These are phyloP conservation scores for Panzeria rudis DNA, from an alignment of 2,888 invertebrate genomes.

Conservation along the genomic window DNA sequence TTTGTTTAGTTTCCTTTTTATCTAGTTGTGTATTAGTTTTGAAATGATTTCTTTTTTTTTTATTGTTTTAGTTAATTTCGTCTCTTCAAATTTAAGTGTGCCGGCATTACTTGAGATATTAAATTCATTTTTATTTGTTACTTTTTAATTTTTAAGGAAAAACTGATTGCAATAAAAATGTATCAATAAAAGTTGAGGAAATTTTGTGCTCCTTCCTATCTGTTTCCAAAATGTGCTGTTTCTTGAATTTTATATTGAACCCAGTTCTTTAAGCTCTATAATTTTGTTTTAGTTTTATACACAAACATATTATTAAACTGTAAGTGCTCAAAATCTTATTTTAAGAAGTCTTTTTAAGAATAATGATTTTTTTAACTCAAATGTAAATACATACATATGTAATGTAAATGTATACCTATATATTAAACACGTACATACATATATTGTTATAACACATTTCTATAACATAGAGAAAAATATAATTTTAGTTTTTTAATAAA, in stretches of 20 bases:
- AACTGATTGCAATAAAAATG: neutral
- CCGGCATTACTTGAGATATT: conserved; percentile 1
- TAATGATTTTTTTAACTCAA: neutral
- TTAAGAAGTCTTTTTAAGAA: neutral
- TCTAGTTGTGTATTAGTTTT: neutral
- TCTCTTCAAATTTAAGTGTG: neutral
- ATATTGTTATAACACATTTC: conserved; percentile 12
- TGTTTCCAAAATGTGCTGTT: neutral
- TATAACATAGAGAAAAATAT: conserved; percentile 1
- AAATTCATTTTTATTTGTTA: neutral
- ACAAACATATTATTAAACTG: neutral
- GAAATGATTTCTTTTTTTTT: neutral
- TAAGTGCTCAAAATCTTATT: neutral
- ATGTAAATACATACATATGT: neutral
- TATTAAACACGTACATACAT: neutral
- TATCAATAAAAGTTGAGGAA: neutral
- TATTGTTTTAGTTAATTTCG: neutral
- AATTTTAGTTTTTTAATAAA: conserved; percentile 32
- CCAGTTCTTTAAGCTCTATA: neutral
- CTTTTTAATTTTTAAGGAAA: neutral
- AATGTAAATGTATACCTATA: neutral
- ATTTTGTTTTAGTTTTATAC: neutral
- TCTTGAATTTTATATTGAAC: neutral
- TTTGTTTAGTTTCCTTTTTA: neutral
- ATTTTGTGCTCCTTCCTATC: neutral